Base-by-base conservation (phyloP, 64 coral and sea anemone genomes). In the Trachythela sp. region DNA sequence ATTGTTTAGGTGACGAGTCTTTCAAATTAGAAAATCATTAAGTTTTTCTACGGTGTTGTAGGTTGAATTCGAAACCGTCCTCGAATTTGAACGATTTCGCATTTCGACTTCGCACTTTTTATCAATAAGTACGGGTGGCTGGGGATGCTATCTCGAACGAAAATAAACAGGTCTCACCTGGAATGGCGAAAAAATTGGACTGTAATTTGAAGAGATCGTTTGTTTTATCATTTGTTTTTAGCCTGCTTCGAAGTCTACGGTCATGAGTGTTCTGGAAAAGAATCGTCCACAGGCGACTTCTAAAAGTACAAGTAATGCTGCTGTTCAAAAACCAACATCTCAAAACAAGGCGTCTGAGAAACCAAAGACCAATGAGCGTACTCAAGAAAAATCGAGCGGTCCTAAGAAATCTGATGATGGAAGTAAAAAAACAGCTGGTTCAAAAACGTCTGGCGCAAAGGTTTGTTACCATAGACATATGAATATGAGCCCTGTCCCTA, bases 251-350 rank as follows among this genome's bases (percentile, higher is more conserved):
- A 97, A 80, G 75, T 80, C 37, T 22, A 76, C 83, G 68, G 90
- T 94, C 4, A 70, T 89, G 38, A 56, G 84, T 20, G 90, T 97
- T 18, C 48, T 97, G 68, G 95, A 97, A 45, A 97, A 97, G 38
- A 88, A 91, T 39, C 83, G 91, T 77, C 93, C 88, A 32, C 90
- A 93, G 8, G 85, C 94, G 7, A 93, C 95, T 41, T 91, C 90
- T 40, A 94, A 94, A 22, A 72, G 56, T 33, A 84, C 86, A 87
- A 56, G 36, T 11, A 39, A 71, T 27, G 42, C 85, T 42, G 85
- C 86, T 20, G 48, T 87, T 33, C 88, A 92, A 89, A 64, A 64
- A 64, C 20, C 15, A 64, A 64, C 56, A 8, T 6, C 56, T n/a
- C 56, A 64, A 64, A 64, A 8, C 56, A 64, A 26, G 4, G 3